Percentiles rank a stretch among this genome's conserved stretches.
Conservation (phyloP, 2,113 vertebrate species). For the Otocyon megalotis region DNA sequence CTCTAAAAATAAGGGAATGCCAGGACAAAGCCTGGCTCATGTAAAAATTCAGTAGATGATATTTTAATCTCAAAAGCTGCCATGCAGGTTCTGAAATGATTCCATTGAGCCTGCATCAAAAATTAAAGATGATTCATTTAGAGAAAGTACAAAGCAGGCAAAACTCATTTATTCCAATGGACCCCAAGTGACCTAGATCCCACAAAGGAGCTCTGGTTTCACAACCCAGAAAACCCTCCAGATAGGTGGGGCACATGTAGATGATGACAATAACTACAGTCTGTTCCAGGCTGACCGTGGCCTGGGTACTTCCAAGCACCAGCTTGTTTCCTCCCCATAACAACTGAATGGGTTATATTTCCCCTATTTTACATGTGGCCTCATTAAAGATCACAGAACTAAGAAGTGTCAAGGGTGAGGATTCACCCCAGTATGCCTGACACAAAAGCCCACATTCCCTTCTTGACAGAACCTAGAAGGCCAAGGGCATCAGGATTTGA, state of each 20-base stretch:
- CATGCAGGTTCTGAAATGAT: not conserved
- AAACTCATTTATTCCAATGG: not conserved
- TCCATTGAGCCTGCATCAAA: not conserved
- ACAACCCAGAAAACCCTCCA: not conserved
- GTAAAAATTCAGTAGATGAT: not conserved
- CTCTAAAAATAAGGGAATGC: rapidly evolving
- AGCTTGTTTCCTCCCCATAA: not conserved
- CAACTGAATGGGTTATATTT: not conserved
- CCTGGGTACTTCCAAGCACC: too few species aligned
- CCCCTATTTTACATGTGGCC: not conserved
- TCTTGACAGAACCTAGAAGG: not conserved
- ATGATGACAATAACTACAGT: rapidly evolving
- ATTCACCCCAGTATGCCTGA: not conserved
- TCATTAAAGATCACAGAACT: not conserved
- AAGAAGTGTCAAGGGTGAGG: not conserved
- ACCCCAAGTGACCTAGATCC: not conserved
- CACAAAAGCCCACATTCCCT: not conserved
- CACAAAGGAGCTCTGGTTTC: not conserved
- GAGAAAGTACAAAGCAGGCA: not conserved
- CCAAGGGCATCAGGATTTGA: not conserved
- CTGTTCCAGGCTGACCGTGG: rapidly evolving
- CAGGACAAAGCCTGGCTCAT: not conserved
- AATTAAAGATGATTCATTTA: not conserved
- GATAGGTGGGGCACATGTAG: rapidly evolving
- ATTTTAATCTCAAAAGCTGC: not conserved